These are phyloP conservation scores for Thalpophila matura DNA, from an alignment of 2,888 invertebrate species.

Conservation along the genomic window DNA sequence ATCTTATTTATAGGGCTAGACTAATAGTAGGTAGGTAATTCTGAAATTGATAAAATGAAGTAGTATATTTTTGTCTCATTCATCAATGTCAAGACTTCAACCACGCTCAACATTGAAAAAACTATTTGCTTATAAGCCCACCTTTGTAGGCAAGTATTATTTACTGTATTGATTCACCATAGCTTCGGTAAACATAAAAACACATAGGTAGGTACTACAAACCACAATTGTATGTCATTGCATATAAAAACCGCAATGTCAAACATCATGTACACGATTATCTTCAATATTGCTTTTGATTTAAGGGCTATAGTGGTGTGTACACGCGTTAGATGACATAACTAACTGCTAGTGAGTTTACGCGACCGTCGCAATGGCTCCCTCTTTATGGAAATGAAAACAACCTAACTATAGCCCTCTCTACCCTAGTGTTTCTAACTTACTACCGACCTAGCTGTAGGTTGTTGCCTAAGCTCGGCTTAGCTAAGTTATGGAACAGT, in stretches of 20 bases:
- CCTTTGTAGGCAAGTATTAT: constrained; percentile 40
- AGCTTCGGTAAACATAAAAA: constrained; percentile 48
- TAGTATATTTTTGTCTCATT: too few species aligned
- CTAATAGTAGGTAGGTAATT: too few species aligned
- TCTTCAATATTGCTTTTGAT: constrained; percentile 32
- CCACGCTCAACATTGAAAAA: background rate
- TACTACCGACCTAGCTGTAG: constrained; percentile 21
- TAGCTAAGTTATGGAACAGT: constrained; percentile 28
- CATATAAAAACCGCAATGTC: constrained; percentile 36
- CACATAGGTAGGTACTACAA: constrained; percentile 26
- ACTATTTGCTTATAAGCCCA: constrained; percentile 3
- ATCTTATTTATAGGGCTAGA: too few species aligned
- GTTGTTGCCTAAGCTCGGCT: constrained; percentile 30
- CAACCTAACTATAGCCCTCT: constrained; percentile 72
- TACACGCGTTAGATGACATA: constrained; percentile 52
- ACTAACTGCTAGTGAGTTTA: constrained; percentile 53
- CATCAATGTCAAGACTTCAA: constrained; percentile 23
- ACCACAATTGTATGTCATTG: constrained; percentile 48
- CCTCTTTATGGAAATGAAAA: constrained; percentile 72
- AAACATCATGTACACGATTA: constrained; percentile 37
- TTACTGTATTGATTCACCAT: constrained; percentile 41
- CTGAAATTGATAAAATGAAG: too few species aligned
- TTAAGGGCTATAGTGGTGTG: constrained; percentile 54
- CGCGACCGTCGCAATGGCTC: constrained; percentile 62
- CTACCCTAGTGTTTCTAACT: constrained; percentile 39